Base-by-base conservation (phyloP, 1,140 invertebrate species). In the Brachionus manjavacas region DNA sequence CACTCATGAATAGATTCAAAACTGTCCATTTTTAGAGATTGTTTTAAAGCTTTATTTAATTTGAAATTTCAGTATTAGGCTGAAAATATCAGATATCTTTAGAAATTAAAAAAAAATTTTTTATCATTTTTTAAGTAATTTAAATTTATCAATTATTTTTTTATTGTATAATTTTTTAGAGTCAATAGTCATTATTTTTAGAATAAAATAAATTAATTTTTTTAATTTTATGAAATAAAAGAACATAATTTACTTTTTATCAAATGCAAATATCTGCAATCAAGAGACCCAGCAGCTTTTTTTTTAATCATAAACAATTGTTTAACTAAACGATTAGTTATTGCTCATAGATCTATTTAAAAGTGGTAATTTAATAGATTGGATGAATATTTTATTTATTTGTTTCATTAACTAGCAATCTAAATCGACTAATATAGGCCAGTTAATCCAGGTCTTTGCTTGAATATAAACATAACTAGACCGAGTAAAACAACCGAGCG, bases 381-480 rank as follows among this genome's bases (percentile, higher is more conserved):
- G 52, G n/a, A 60, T 23, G 52, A 60, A 23, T 60, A 8, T 60
- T 60, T 16, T 60, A 60, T 60, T 60, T 60, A 60, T 60, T 60
- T 60, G 52, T 60, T 60, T 60, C 52, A 60, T 60, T 60, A 20
- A 60, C 52, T 68, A n/a, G 66, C 25, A 68, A 68, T 31, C 12
- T 31, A 31, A 68, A 23, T 68, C 66, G 66, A 72, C 7, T 72
- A 39, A 72, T 72, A 72, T 72, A 72, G 68, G 68, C 68, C 68
- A 72, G 68, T 72, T 72, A 72, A 72, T 72, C 68, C 39, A 72
- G 35, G 31, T 23, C 68, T 20, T 20, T 39, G n/a, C 31, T 41
- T 41, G 43, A 72, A 72, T 41, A 72, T 41, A 72, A 72, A 72
- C 31, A 20, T n/a, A 41, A 41, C 16, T 20, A 72, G 28, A 20